These are phyloP conservation scores for Diprion similis DNA, from an alignment of 1,140 invertebrate genomes.

Conservation along the genomic window DNA sequence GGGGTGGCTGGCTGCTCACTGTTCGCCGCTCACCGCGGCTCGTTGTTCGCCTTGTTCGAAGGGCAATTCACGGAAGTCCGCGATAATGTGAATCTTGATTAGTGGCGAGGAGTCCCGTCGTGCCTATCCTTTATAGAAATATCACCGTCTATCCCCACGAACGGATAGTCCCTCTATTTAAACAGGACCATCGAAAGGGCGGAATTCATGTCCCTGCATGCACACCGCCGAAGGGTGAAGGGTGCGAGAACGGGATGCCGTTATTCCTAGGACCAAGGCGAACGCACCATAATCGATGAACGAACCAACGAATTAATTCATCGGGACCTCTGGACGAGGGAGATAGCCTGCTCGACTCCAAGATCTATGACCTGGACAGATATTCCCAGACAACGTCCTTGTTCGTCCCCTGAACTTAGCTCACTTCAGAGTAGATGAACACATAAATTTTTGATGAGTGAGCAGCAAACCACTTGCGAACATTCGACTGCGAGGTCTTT, in stretches of 20 bases:
- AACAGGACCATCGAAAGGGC: neutral
- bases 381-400: neutral
- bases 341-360: neutral
- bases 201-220: neutral
- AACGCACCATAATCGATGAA: too few species aligned
- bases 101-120: slow-evolving; percentile 23
- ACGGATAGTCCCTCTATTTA: neutral
- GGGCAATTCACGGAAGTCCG: slow-evolving; percentile 18
- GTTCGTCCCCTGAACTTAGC: neutral
- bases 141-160: too few species aligned
- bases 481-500: too few species aligned
- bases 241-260: neutral
- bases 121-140: neutral
- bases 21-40: neutral
- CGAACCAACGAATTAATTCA: neutral
- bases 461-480: too few species aligned
- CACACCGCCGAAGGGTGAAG: neutral
- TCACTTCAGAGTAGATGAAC: too few species aligned
- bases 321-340: neutral
- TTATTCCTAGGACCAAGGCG: too few species aligned
- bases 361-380: neutral
- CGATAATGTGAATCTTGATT: slow-evolving; percentile 48
- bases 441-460: too few species aligned
- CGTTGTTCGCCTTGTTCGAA: neutral
- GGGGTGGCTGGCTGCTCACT: neutral